phyloP scores from a whole-genome alignment of 2,888 invertebrate species.

The Rotaria magnacalcarata region DNA sequence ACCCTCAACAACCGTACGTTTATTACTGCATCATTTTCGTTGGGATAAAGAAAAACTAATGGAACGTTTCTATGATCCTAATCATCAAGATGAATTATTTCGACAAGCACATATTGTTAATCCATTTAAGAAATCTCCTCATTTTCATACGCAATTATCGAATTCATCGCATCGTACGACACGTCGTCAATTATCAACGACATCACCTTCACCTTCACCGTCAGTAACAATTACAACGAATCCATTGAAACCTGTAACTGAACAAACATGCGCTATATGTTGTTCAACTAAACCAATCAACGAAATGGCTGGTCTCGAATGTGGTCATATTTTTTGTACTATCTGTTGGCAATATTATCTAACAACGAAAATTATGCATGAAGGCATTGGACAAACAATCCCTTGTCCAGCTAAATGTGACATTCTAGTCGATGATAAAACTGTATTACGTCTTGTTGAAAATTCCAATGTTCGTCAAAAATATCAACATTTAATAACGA shows the following conservation, averaged over 20 bases:
- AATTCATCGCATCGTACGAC: neutral
- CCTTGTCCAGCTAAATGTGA: conserved; percentile 94
- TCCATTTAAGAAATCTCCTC: conserved; percentile 66
- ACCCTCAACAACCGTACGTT: conserved; percentile 65
- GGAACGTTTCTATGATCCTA: conserved; percentile 78
- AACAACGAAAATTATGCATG: conserved; percentile 94
- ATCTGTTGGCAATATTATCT: conserved; percentile 94
- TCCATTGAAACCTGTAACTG: neutral
- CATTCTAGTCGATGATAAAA: conserved; percentile 92
- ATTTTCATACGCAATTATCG: neutral
- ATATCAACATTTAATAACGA: conserved; percentile 46
- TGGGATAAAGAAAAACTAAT: conserved; percentile 98
- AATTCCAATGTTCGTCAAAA: conserved; percentile 37
- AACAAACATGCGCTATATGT: conserved; percentile 11
- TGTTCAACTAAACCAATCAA: neutral
- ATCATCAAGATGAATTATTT: conserved; percentile 82
- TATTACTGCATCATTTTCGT: conserved; percentile 91
- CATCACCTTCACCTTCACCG: neutral
- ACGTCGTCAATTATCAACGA: conserved; percentile 7
- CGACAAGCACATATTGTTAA: conserved; percentile 87
- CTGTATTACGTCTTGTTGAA: conserved; percentile 70
- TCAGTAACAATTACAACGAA: neutral
- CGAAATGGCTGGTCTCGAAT: conserved; percentile 63
- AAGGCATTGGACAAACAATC: conserved; percentile 79
- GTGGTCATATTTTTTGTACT: conserved; percentile 90